Percentiles rank a stretch among this genome's conserved stretches.
Evolutionary conservation across 1,140 invertebrate genomes (phyloP).

Genomic region (Cyphomyrmex costatus): DNA sequence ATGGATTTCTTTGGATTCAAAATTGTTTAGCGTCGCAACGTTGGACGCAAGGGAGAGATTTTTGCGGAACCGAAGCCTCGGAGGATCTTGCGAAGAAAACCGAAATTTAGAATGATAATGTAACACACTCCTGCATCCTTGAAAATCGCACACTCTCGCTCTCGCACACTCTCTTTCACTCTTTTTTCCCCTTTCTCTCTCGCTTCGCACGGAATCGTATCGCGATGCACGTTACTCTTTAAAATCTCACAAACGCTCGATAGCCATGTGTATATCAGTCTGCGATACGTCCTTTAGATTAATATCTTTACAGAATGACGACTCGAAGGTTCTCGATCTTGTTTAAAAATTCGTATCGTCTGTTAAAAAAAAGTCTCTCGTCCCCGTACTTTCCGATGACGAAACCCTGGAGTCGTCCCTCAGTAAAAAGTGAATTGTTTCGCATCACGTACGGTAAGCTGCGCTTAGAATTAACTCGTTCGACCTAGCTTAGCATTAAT

Average conservation of each 20-base stretch:
- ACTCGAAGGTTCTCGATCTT: slow-evolving; percentile 60
- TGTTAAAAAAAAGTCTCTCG: slow-evolving; percentile 19
- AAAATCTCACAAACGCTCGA: slow-evolving; percentile 65
- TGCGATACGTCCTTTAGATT: slow-evolving; percentile 73
- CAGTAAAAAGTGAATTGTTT: slow-evolving; percentile 36
- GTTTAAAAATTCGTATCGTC: slow-evolving; percentile 58
- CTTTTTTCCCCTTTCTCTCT: background rate
- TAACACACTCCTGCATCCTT: slow-evolving; percentile 30
- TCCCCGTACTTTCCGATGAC: background rate
- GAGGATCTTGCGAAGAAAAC: slow-evolving; percentile 48
- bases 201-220: slow-evolving; percentile 64
- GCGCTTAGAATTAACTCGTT: slow-evolving; percentile 62
- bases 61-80: slow-evolving; percentile 32
- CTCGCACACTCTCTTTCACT: background rate
- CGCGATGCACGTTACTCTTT: slow-evolving; percentile 65
- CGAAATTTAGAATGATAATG: slow-evolving; percentile 35
- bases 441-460: slow-evolving; percentile 60
- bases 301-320: slow-evolving; percentile 54
- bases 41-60: slow-evolving; percentile 1
- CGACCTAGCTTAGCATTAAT: slow-evolving; percentile 70
- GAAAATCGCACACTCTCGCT: slow-evolving; percentile 25
- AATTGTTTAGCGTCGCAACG: background rate
- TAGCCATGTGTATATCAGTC: slow-evolving; percentile 76
- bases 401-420: slow-evolving; percentile 15
- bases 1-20: slow-evolving; percentile 34